Base-by-base conservation (phyloP, 2,113 vertebrate species). In the Uropsilus gracilis region DNA sequence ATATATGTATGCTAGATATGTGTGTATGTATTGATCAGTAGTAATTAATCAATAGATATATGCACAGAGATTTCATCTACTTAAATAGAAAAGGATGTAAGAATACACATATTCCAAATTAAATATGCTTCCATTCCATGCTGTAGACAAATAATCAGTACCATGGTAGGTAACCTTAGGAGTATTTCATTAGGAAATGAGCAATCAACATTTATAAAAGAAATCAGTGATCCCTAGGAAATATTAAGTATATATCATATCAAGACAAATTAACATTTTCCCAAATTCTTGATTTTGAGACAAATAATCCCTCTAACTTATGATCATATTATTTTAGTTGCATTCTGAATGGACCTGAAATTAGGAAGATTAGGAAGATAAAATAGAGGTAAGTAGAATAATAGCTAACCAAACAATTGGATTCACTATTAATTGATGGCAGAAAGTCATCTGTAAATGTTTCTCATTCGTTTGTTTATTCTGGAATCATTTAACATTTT, bases 311-410 rank as follows among this genome's bases (percentile, higher is more conserved):
- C 24, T 53, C 39, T 34, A 80, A 73, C 5, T 68, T 68, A 69
- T 17, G n/a, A n/a, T n/a, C n/a, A 63, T 64, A 66, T 28, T 73
- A n/a, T 16, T 90, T 72, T 34, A 86, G 50, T 16, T 88, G 18
- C 6, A 18, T 81, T 72, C 76, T 57, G 71, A 4, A 64, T 37
- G 24, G 48, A 84, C 24, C 61, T 66, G 57, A 95, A 73, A 63
- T 77, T 55, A 89, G 22, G 2, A 83, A 78, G 63, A 75, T 20
- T 42, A 61, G 6, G 8, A 44, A 91, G 80, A 86, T 26, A 90
- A 96, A 82, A 93, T n/a, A 78, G 8, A 94, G 61, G 37, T 92
- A 92, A 66, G 6, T 86, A 22, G 26, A 75, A 28, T 26, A 59
- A 55, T 44, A 84, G 34, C 32, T 50, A 91, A 42, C 17, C 44